Base-by-base conservation (phyloP, 2,113 vertebrate species). In the Thunnus maccoyii region DNA sequence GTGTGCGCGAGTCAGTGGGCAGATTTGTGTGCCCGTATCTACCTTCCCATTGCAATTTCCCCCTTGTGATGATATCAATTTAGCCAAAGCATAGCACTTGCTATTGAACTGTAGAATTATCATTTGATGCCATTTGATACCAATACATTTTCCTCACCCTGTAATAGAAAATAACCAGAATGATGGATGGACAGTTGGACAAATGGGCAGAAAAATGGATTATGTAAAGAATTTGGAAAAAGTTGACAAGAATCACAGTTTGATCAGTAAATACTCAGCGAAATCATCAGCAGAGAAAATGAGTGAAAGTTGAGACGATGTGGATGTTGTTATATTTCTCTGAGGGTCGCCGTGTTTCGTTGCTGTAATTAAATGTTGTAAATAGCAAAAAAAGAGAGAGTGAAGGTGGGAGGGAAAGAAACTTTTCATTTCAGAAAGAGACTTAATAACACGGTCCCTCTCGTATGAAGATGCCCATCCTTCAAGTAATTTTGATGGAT, bases 11-110 rank as follows among this genome's bases (percentile, higher is more conserved):
- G 41, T 68, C 70, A 63, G 36, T 51, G 54, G 47, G 32, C 41
- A 56, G 41, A 70, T 88, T 72, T 68, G 76, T 80, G 78, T 66
- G 72, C 14, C 76, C 27, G 4, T 74, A 83, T 86, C 86, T 85
- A 80, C 78, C 83, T 85, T 80, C 65, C 85, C 74, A 61, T 84
- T 85, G 89, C 90, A 93, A 93, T 91, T 91, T 91, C 73, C 89
- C 70, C 41, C 78, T 63, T 56, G 83, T 83, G 87, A 91, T 92
- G 75, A 88, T 89, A 92, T 92, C 89, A 88, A 89, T 92, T 93
- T 89, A 87, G 78, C 48, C 12, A 17, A 75, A 84, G 54, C 80
- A 91, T 88, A 68, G 67, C 58, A 81, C 68, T 84, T 72, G 77
- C 76, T 82, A 72, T 85, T 84, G 84, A 89, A 80, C 74, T 90